Percentiles rank a stretch among this genome's conserved stretches.
Evolutionary conservation across 2,888 invertebrate genomes (phyloP).

Genomic region (Parascotia fuliginaria): DNA sequence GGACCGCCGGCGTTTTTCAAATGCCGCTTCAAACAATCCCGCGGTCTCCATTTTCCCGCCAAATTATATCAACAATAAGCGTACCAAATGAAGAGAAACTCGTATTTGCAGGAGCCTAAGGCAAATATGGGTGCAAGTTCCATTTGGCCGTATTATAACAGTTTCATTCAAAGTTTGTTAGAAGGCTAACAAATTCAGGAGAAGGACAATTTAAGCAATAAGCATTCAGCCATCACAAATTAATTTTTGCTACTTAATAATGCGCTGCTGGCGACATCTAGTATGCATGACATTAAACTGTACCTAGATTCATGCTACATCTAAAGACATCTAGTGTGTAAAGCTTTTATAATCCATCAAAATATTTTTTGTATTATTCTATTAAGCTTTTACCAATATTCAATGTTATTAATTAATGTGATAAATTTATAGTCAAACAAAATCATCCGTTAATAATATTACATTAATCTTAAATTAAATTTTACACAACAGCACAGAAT

Average conservation of each 20-base stretch:
- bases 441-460: too few relatives aligned
- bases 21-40: slow-evolving; percentile 47
- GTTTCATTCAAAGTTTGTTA: slow-evolving; percentile 15
- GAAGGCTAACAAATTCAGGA: slow-evolving; percentile 12
- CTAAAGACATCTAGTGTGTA: slow-evolving; percentile 20
- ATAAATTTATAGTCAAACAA: too few relatives aligned
- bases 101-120: not conserved
- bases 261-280: slow-evolving; percentile 25
- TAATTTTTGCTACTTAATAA: slow-evolving; percentile 14
- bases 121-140: not conserved
- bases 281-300: not conserved
- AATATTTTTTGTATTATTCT: too few relatives aligned
- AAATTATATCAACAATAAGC: slow-evolving; percentile 33
- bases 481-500: too few relatives aligned
- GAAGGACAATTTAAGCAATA: not conserved
- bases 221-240: not conserved
- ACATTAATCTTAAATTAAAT: too few relatives aligned
- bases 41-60: slow-evolving; percentile 50
- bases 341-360: too few relatives aligned
- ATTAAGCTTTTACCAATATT: too few relatives aligned
- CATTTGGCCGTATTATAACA: slow-evolving; percentile 16
- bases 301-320: too few relatives aligned
- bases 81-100: slow-evolving; percentile 6
- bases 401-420: too few relatives aligned
- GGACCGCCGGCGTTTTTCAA: slow-evolving; percentile 61